Base-by-base conservation (phyloP, 2,888 invertebrate species). In the Diplazon laetatorius region DNA sequence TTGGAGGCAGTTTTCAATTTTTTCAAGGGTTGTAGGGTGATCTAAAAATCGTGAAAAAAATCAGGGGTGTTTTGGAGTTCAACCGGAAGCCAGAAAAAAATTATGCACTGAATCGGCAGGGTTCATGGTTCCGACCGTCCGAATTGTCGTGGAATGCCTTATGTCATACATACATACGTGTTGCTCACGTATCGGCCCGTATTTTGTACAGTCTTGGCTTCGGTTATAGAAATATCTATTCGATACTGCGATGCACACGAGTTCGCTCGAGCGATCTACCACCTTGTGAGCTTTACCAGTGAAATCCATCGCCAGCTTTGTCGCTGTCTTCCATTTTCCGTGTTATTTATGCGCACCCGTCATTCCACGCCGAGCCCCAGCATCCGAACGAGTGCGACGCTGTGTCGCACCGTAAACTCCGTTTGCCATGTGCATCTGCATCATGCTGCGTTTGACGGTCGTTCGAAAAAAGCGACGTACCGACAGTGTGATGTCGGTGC, bases 241-340 rank as follows among this genome's bases (percentile, higher is more conserved):
- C 37, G n/a, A 9, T 39, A 46, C 37, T n/a, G 16, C 25, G 39
- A 22, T 69, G 39, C 20, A 60, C 25, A 20, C 73, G 57, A 50
- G 69, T 65, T 74, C 59, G 59, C 48, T 59, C 12, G 42, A 48
- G 16, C 66, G 66, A 30, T 70, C 65, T 20, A 35, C 44, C 57
- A 55, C 60, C 59, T n/a, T n/a, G 35, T 35, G 57, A 70, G 81
- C 82, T 87, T 87, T 86, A 85, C 86, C 80, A 84, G 87, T 86
- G 83, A 87, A 87, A 87, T 87, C 87, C n/a, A 87, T 81, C 86
- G 86, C 86, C 77, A 83, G 86, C 86, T 87, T 86, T 86, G 86
- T 87, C 86, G 86, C 87, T 87, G 87, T 87, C 87, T 83, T 82
- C 83, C 84, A 83, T 86, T 86, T 87, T 85, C 85, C 84, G 76